Conservation (phyloP, 2,113 vertebrate genomes). For the Forbesichthys agassizii region DNA sequence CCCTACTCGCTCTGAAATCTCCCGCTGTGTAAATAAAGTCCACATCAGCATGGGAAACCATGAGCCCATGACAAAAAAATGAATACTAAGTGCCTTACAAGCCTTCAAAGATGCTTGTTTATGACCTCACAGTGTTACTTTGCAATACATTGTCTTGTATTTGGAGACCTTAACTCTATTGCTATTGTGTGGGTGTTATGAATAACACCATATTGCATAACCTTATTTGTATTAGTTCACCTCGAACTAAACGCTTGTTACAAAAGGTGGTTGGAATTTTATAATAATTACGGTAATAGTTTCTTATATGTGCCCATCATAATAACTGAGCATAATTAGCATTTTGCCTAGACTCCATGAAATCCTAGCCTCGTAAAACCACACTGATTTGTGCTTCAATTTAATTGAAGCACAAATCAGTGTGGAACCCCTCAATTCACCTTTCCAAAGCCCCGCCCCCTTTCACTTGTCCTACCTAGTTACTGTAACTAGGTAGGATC, state of each 20-base stretch:
- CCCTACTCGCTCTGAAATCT: conserved; percentile 52
- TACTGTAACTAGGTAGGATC: too few relatives aligned
- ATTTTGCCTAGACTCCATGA: not conserved
- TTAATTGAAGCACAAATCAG: too few relatives aligned
- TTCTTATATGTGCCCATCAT: not conserved
- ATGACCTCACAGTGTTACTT: conserved; percentile 25
- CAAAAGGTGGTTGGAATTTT: not conserved
- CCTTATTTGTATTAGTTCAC: not conserved
- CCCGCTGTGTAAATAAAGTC: conserved; percentile 69
- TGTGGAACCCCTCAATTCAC: too few relatives aligned
- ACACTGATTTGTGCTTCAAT: too few relatives aligned
- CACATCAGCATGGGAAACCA: conserved; percentile 47
- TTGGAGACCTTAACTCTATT: not conserved
- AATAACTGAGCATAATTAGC: not conserved
- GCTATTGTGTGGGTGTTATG: not conserved
- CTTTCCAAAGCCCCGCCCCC: too few relatives aligned
- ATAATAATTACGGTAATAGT: not conserved
- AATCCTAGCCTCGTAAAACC: too few relatives aligned
- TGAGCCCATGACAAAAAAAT: conserved; percentile 28
- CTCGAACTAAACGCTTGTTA: conserved; percentile 10
- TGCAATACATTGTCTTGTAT: not conserved
- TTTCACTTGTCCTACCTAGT: too few relatives aligned
- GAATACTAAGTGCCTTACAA: conserved; percentile 44
- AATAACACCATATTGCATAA: too few relatives aligned
- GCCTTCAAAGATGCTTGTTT: conserved; percentile 23